Percentiles rank a stretch among this genome's conserved stretches.
Conservation (phyloP, 1,140 invertebrate genomes). For the Drosophila setifemur region DNA sequence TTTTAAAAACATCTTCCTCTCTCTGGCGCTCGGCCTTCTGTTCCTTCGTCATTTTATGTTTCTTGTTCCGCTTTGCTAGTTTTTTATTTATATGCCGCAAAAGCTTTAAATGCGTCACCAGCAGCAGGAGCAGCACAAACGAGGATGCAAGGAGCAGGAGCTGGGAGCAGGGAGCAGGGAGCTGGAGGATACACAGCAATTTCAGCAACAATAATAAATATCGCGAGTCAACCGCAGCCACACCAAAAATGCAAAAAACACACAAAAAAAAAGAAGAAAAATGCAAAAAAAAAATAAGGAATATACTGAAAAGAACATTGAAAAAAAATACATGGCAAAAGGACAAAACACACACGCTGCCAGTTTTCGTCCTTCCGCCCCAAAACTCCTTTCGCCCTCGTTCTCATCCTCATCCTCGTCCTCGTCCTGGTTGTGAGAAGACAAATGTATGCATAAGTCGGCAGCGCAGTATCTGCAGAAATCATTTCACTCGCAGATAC, state of each 20-base stretch:
- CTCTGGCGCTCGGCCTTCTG: neutral
- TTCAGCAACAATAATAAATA: conserved; percentile 80
- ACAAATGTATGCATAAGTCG: conserved; percentile 73
- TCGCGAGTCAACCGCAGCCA: conserved; percentile 75
- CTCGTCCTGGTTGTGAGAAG: neutral
- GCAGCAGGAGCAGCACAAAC: conserved; percentile 35
- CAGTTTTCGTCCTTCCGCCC: neutral
- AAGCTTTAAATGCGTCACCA: conserved; percentile 78
- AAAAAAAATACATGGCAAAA: conserved; percentile 6
- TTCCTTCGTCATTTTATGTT: conserved; percentile 34
- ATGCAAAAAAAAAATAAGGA: conserved; percentile 11
- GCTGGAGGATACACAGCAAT: conserved; percentile 67
- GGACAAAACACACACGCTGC: conserved; percentile 49
- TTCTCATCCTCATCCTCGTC: neutral
- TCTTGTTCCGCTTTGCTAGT: conserved; percentile 62
- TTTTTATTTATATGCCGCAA: conserved; percentile 77
- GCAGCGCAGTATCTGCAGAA: conserved; percentile 45
- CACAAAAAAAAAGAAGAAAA: conserved; percentile 12
- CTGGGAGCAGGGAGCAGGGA: neutral
- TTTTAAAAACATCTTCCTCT: conserved; percentile 13
- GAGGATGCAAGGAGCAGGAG: neutral
- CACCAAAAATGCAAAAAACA: conserved; percentile 55
- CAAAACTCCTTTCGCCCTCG: neutral
- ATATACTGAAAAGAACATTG: conserved; percentile 29
- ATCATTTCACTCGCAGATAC: conserved; percentile 49